Conservation (phyloP, 1,140 invertebrate genomes). For the Planococcus citri region DNA sequence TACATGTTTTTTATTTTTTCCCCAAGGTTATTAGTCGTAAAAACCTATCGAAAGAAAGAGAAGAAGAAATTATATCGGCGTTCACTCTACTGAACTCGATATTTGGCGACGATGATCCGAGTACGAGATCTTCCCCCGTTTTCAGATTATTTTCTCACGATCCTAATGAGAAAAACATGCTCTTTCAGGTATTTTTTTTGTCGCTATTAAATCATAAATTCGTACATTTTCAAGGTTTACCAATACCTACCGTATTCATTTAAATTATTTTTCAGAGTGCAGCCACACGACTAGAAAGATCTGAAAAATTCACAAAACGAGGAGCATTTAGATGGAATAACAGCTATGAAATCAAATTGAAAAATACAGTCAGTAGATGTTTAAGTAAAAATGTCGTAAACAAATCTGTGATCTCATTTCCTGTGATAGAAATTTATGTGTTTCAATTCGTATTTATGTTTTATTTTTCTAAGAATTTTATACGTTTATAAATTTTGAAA, state of each 20-base stretch:
- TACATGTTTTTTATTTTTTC: no score
- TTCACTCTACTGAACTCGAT: not conserved
- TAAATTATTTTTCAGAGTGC: not conserved
- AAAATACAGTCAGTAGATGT: not conserved
- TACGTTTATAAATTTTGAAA: no score
- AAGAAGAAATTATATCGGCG: not conserved
- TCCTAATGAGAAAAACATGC: not conserved
- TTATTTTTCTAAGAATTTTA: not conserved
- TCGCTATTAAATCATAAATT: not conserved
- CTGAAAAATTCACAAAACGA: not conserved
- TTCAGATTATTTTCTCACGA: not conserved
- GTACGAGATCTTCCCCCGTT: not conserved
- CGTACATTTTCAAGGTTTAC: no score
- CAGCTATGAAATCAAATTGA: conserved; percentile 1
- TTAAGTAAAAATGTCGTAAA: not conserved
- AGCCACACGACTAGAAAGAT: not conserved
- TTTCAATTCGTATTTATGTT: not conserved
- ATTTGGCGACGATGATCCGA: not conserved
- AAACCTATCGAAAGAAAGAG: not conserved
- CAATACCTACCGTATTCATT: not conserved
- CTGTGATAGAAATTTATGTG: conserved; percentile 8
- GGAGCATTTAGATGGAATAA: not conserved
- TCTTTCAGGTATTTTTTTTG: not conserved
- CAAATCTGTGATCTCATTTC: conserved; percentile 10
- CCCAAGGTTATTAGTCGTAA: not conserved